Evolutionary conservation across 2,113 vertebrate species (phyloP).

Genomic region (Nerophis lumbriciformis): DNA sequence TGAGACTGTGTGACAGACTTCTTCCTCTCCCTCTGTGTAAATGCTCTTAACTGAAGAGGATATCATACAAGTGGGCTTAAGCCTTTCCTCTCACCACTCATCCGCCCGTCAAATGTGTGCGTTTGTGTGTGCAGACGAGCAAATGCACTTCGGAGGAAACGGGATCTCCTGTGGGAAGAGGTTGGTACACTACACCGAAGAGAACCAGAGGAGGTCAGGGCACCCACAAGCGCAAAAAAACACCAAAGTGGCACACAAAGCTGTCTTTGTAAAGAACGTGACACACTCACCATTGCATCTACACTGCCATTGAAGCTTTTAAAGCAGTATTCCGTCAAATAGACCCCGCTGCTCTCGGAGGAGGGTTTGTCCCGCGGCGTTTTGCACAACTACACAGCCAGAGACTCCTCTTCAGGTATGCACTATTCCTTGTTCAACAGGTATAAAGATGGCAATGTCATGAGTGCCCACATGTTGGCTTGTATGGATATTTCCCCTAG

Average conservation of each 20-base stretch:
- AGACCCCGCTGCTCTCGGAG: conserved; percentile 49
- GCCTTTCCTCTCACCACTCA: conserved; percentile 61
- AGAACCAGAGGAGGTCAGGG: conserved; percentile 70
- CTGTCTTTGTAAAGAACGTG: conserved; percentile 58
- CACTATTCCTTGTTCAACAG: neutral
- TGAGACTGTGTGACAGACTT: conserved; percentile 23
- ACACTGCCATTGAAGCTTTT: no score
- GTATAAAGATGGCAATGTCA: neutral
- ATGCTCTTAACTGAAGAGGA: conserved; percentile 35
- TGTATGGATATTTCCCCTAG: conserved; percentile 47
- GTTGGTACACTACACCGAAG: conserved; percentile 90
- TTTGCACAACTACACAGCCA: conserved; percentile 67
- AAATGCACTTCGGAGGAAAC: conserved; percentile 95
- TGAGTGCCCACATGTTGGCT: neutral
- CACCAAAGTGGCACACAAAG: conserved; percentile 63
- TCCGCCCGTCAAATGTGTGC: conserved; percentile 61
- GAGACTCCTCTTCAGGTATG: conserved; percentile 68
- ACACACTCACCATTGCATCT: conserved; percentile 16
- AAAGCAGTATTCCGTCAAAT: no score
- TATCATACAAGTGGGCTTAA: conserved; percentile 61
- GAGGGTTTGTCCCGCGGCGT: conserved; percentile 53
- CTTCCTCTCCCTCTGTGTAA: conserved; percentile 17
- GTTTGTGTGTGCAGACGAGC: conserved; percentile 76
- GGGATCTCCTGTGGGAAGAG: conserved; percentile 93
- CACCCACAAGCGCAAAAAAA: conserved; percentile 64